phyloP scores from a whole-genome alignment of 2,113 vertebrate genomes.

The Nematolebias whitei region DNA sequence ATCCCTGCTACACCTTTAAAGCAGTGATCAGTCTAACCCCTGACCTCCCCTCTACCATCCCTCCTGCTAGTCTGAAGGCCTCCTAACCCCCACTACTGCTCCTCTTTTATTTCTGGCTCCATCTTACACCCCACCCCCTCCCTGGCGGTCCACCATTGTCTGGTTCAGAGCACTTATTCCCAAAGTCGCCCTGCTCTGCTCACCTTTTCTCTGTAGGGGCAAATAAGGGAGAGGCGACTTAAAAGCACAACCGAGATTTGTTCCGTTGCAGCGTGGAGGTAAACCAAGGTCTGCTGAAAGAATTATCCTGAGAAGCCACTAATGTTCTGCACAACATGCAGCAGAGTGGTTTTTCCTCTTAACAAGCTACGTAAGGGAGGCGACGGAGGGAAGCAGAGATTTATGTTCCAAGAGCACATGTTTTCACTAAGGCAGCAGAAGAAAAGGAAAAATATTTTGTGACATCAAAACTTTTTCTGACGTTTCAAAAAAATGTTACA shows the following conservation, averaged over 20 bases:
- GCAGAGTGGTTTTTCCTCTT: constrained; percentile 52
- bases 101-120: constrained; percentile 47
- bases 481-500: constrained; percentile 4
- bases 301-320: constrained; percentile 59
- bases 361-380: constrained; percentile 59
- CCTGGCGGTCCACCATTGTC: constrained; percentile 63
- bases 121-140: constrained; percentile 45
- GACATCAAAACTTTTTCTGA: constrained; percentile 24
- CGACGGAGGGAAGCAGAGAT: constrained; percentile 44
- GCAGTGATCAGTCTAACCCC: constrained; percentile 65
- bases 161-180: constrained; percentile 66
- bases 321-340: constrained; percentile 61
- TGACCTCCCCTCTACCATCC: constrained; percentile 42
- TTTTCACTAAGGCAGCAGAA: constrained; percentile 57
- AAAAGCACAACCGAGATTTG: constrained; percentile 54
- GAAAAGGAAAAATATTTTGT: constrained; percentile 34
- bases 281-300: constrained; percentile 68
- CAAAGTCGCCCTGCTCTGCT: constrained; percentile 38
- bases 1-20: constrained; percentile 62
- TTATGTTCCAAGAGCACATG: constrained; percentile 64
- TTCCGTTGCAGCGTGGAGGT: constrained; percentile 28
- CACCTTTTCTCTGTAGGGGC: constrained; percentile 61
- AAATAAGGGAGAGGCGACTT: constrained; percentile 46
- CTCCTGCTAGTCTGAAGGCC: constrained; percentile 22
- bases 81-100: constrained; percentile 21